phyloP scores from a whole-genome alignment of 2,797 vertebrate genomes.

The Squalus acanthias region DNA sequence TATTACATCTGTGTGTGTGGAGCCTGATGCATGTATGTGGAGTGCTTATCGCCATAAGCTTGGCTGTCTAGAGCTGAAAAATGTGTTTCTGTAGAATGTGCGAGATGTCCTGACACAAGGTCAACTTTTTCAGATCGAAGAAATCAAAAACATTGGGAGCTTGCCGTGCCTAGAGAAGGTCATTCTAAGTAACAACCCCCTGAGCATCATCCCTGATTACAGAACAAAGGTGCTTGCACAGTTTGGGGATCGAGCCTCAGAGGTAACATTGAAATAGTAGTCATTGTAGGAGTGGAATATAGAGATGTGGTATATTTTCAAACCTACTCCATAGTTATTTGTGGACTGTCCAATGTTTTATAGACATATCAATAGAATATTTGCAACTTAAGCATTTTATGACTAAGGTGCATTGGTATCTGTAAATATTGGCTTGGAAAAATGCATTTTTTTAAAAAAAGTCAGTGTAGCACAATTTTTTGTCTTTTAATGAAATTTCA shows the following conservation, averaged over 20 bases:
- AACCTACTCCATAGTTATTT: not conserved
- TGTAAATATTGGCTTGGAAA: not conserved
- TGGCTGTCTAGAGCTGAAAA: not conserved
- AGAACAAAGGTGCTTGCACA: conserved; percentile 91
- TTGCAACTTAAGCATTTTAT: not conserved
- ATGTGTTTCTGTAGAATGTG: not conserved
- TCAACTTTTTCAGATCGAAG: conserved; percentile 73
- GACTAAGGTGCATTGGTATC: not conserved
- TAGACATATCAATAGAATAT: not conserved
- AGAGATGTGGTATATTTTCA: not conserved
- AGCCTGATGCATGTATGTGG: not conserved
- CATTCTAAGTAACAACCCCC: conserved; percentile 71
- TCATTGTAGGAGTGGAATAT: no score
- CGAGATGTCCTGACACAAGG: conserved; percentile 19
- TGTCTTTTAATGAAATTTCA: not conserved
- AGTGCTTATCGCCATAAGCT: not conserved
- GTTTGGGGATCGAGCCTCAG: conserved; percentile 88
- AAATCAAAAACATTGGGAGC: conserved; percentile 75
- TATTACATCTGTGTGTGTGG: not conserved
- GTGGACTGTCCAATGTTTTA: not conserved
- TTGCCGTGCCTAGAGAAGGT: conserved; percentile 89
- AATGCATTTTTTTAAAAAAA: no score
- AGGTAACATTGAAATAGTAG: conserved; percentile 62
- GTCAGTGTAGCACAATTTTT: not conserved
- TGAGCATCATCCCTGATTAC: conserved; percentile 94